These are phyloP conservation scores for Scaptomyza montana DNA, from an alignment of 1,140 invertebrate species.

Conservation along the genomic window DNA sequence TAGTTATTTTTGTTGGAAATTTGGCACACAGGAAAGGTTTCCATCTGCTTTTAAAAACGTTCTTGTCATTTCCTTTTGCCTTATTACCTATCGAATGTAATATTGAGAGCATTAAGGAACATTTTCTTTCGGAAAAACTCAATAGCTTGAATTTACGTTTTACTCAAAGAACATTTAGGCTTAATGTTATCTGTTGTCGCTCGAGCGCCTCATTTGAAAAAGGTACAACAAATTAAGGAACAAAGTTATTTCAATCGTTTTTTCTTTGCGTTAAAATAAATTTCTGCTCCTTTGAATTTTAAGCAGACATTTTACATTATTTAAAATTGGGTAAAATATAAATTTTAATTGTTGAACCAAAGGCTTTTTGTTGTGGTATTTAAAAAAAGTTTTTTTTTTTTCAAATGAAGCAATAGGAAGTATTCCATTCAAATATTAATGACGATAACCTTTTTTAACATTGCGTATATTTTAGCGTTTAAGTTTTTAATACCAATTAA, in stretches of 20 bases:
- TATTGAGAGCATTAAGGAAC: slow-evolving; percentile 26
- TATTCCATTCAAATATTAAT: too few species aligned
- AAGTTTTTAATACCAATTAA: too few species aligned
- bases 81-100: slow-evolving; percentile 38
- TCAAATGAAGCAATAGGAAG: too few species aligned
- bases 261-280: slow-evolving; percentile 29
- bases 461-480: too few species aligned
- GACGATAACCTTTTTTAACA: too few species aligned
- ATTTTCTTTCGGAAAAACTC: slow-evolving; percentile 30
- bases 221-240: slow-evolving; percentile 41
- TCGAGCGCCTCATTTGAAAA: slow-evolving; percentile 47
- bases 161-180: slow-evolving; percentile 33
- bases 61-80: slow-evolving; percentile 36
- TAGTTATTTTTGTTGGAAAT: slow-evolving; percentile 12
- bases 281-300: slow-evolving; percentile 40
- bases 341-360: not conserved
- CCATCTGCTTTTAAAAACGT: not conserved
- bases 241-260: slow-evolving; percentile 53
- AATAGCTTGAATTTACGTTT: slow-evolving; percentile 28
- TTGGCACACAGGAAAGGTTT: slow-evolving; percentile 15
- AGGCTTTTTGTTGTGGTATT: not conserved
- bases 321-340: slow-evolving; percentile 28
- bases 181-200: slow-evolving; percentile 50
- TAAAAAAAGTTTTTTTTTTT: slow-evolving; percentile 4
- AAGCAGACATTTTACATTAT: slow-evolving; percentile 35